Conservation (phyloP, 2,113 vertebrate species). For the Oreochromis spilurus region DNA sequence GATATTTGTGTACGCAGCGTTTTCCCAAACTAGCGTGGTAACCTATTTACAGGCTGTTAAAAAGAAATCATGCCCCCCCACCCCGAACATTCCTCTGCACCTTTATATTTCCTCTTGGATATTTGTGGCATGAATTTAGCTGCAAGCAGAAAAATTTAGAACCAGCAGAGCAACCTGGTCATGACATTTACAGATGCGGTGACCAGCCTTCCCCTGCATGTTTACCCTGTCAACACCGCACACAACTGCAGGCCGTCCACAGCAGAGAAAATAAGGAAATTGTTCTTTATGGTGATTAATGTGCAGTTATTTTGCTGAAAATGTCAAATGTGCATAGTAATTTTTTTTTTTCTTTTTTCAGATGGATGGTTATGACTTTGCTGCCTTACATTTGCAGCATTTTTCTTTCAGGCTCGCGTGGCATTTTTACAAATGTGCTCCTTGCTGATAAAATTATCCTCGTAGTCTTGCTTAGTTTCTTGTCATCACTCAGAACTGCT, state of each 20-base stretch:
- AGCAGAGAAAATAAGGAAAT: neutral
- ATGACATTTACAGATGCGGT: neutral
- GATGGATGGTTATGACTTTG: neutral
- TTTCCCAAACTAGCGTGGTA: neutral
- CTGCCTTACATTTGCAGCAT: neutral
- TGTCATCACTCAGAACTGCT: neutral
- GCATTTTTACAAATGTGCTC: neutral
- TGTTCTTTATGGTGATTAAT: slow-evolving; percentile 22
- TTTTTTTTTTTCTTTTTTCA: neutral
- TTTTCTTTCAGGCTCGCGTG: neutral
- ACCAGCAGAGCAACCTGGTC: slow-evolving; percentile 19
- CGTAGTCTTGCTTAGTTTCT: neutral
- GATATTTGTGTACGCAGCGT: neutral
- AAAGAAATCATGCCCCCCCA: neutral
- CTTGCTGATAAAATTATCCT: slow-evolving; percentile 1
- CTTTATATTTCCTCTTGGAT: neutral
- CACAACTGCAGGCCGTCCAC: slow-evolving; percentile 10
- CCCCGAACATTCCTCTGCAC: neutral
- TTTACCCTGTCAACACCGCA: slow-evolving; percentile 36
- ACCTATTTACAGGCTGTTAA: neutral
- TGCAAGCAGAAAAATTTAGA: neutral
- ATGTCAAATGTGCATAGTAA: neutral
- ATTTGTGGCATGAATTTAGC: neutral
- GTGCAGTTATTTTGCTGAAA: neutral
- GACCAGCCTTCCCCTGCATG: neutral